These are phyloP conservation scores for Erethizon dorsatum DNA, from an alignment of 2,797 vertebrate genomes.

Conservation along the genomic window DNA sequence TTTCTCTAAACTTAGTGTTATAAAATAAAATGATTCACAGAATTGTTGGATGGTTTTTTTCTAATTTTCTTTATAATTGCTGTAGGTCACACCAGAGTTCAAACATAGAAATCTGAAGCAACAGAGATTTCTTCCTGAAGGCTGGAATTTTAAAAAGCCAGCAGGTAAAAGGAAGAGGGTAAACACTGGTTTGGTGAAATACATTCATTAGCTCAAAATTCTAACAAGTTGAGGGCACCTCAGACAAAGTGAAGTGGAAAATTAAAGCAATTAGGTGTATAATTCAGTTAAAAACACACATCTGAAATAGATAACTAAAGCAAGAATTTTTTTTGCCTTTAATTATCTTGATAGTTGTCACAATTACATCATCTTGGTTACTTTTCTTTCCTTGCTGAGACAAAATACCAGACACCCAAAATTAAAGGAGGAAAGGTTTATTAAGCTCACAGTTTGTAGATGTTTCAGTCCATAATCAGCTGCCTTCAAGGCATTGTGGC, in stretches of 20 bases:
- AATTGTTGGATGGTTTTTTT: neutral
- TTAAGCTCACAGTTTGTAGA: too few relatives aligned
- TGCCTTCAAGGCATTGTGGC: too few relatives aligned
- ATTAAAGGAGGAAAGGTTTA: too few relatives aligned
- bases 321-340: slow-evolving; percentile 66
- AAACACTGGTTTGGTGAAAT: slow-evolving; percentile 38
- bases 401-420: too few relatives aligned
- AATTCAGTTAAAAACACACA: slow-evolving; percentile 70
- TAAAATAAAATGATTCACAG: slow-evolving; percentile 41
- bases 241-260: slow-evolving; percentile 75
- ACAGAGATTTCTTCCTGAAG: neutral
- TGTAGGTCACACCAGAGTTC: neutral
- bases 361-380: slow-evolving; percentile 57
- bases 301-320: slow-evolving; percentile 79
- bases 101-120: slow-evolving; percentile 16
- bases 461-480: too few relatives aligned
- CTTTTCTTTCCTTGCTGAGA: too few relatives aligned
- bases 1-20: neutral
- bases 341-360: slow-evolving; percentile 75
- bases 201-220: slow-evolving; percentile 50
- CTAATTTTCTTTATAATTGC: neutral
- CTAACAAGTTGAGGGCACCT: slow-evolving; percentile 23
- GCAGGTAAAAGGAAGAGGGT: neutral
- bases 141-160: neutral
- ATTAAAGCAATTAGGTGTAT: slow-evolving; percentile 74